Base-by-base conservation (phyloP, 1,140 invertebrate species). In the Metopolophium dirhodum region DNA sequence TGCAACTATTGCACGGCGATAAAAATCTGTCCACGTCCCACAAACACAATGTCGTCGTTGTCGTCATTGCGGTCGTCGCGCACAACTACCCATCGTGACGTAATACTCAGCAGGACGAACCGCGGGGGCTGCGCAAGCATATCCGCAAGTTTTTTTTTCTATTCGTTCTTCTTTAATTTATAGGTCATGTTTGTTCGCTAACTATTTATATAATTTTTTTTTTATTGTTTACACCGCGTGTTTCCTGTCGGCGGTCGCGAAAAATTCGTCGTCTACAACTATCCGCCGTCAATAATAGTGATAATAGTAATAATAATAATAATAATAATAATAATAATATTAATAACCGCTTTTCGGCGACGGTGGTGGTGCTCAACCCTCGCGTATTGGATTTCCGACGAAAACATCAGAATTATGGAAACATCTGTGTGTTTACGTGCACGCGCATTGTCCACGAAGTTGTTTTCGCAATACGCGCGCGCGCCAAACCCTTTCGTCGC, bases 371-470 rank as follows among this genome's bases (percentile, higher is more conserved):
- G 7, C 83, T 2, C 83, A 0, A 45, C 87, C 49, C 87, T 35
- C 41, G 37, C 51, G 35, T 93, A 93, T 93, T 85, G 37, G 18
- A 93, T 93, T 93, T 93, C 91, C 20, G 82, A 86, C 82, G 91
- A 93, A 93, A 93, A 90, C 54, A 45, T 51, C 68, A 41, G 77
- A 57, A 93, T 93, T 93, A 85, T 93, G 91, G 82, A 93, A 93
- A 93, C 91, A 93, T 93, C 91, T 93, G 91, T 93, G 91, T 41
- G 35, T 26, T 35, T 77, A 35, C 22, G 91, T 49, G 91, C 45
- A 49, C n/a, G 45, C 35, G 47, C 30, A 86, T 93, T 93, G 91
- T 93, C 91, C 91, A 45, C 54, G 41, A 68, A 57, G 82, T 93
- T 93, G 82, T 93, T 93, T 93, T 93, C 82, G 91, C 82, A 57